A percentile compares a stretch with the other conserved stretches of the same genome.
These are phyloP conservation scores for Orussus abietinus DNA, from an alignment of 1,140 invertebrate genomes.

Conservation along the genomic window DNA sequence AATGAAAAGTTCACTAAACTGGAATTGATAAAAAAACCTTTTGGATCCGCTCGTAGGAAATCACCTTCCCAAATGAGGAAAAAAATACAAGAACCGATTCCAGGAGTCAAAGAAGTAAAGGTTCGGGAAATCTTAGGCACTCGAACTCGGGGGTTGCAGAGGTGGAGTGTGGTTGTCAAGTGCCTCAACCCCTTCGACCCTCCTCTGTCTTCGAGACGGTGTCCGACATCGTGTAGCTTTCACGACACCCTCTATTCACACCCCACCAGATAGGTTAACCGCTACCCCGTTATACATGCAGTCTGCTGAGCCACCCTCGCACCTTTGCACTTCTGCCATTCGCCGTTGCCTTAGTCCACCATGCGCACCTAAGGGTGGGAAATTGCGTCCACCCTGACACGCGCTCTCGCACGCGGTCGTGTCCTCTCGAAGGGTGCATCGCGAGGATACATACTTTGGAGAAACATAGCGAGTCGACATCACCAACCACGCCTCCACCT, in stretches of 20 bases:
- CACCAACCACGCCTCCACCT: too few species aligned
- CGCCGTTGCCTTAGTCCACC: conserved; percentile 18
- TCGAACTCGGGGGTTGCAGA: too few species aligned
- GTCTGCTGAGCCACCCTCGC: conserved; percentile 8
- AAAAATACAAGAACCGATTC: too few species aligned
- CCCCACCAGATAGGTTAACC: conserved; percentile 42
- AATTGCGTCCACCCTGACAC: conserved; percentile 29
- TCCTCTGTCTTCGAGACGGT: conserved; percentile 31
- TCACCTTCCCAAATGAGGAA: too few species aligned
- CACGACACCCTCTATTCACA: conserved; percentile 41
- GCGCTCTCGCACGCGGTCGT: conserved; percentile 12
- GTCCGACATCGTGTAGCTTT: conserved; percentile 37
- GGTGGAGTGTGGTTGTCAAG: too few species aligned
- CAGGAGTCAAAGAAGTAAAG: too few species aligned
- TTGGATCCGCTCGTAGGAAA: too few species aligned
- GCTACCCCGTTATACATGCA: conserved; percentile 25
- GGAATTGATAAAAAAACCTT: too few species aligned
- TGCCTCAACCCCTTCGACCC: conserved; percentile 12
- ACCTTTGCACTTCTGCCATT: conserved; percentile 10
- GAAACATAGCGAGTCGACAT: too few species aligned
- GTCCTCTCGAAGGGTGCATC: conserved; percentile 1
- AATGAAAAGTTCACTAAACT: too few species aligned
- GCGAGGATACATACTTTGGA: conserved; percentile 18
- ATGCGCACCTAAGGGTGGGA: conserved; percentile 27
- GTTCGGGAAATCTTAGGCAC: too few species aligned